A percentile compares a stretch with the other conserved stretches of the same genome.
Evolutionary conservation across 2,888 invertebrate genomes (phyloP).

Genomic region (Parelbella ahira): DNA sequence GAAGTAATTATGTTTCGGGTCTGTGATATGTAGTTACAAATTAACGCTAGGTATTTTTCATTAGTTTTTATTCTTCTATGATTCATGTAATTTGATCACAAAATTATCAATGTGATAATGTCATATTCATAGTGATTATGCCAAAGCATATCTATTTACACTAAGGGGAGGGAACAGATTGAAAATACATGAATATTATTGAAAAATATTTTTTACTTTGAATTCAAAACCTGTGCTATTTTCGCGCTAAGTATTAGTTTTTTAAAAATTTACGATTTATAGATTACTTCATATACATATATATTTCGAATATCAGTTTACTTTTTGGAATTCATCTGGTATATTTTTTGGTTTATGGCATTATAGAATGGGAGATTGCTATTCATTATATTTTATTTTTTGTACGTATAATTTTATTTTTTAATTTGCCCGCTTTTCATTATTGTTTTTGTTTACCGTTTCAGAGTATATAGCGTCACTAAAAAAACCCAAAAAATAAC

Average conservation of each 20-base stretch:
- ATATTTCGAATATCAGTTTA: too few relatives aligned
- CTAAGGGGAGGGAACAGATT: slow-evolving; percentile 16
- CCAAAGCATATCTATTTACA: too few relatives aligned
- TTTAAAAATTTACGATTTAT: neutral
- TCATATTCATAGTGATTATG: too few relatives aligned
- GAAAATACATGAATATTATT: slow-evolving; percentile 3
- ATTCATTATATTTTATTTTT: neutral
- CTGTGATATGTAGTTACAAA: slow-evolving; percentile 2
- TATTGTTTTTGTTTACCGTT: slow-evolving; percentile 64
- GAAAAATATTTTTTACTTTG: slow-evolving; percentile 24
- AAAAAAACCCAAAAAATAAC: slow-evolving; percentile 73
- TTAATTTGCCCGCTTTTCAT: slow-evolving; percentile 31
- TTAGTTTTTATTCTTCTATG: too few relatives aligned
- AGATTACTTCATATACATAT: too few relatives aligned
- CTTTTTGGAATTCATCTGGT: too few relatives aligned
- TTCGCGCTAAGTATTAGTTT: neutral
- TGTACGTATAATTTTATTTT: slow-evolving; percentile 21
- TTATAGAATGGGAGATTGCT: neutral
- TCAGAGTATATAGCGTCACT: slow-evolving; percentile 75
- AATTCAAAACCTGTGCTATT: slow-evolving; percentile 13
- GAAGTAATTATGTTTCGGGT: too few relatives aligned
- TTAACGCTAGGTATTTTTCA: neutral
- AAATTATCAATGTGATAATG: neutral
- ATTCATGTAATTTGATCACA: neutral
- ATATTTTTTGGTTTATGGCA: too few relatives aligned